These are phyloP conservation scores for Centropristis striata DNA, from an alignment of 2,113 vertebrate species.

Conservation along the genomic window DNA sequence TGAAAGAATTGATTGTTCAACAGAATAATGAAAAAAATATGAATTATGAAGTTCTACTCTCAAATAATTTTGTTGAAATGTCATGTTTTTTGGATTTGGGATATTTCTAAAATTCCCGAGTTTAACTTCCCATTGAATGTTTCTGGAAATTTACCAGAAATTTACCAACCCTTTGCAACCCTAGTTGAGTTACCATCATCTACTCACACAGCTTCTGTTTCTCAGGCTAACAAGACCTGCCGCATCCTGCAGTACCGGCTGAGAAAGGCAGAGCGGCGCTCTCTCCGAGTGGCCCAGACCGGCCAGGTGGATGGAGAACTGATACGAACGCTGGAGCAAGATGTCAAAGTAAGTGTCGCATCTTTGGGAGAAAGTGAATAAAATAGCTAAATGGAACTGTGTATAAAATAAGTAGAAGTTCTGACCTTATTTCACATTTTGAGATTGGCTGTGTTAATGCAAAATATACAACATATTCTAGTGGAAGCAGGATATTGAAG, in stretches of 20 bases:
- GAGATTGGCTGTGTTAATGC: too few species aligned
- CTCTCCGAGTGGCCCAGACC: slow-evolving; percentile 94
- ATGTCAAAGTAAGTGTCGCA: slow-evolving; percentile 91
- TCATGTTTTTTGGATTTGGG: too few species aligned
- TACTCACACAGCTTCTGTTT: background rate
- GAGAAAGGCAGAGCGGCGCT: slow-evolving; percentile 96
- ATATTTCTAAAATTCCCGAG: too few species aligned
- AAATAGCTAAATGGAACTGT: background rate
- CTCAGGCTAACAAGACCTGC: slow-evolving; percentile 94
- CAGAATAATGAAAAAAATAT: too few species aligned
- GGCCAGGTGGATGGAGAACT: slow-evolving; percentile 96
- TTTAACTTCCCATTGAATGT: too few species aligned
- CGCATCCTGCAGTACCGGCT: slow-evolving; percentile 98
- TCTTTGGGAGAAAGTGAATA: background rate
- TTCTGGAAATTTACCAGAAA: too few species aligned
- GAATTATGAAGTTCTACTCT: too few species aligned
- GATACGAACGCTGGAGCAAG: slow-evolving; percentile 95
- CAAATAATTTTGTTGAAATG: too few species aligned
- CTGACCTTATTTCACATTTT: background rate
- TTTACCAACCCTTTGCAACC: too few species aligned
- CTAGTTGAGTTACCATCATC: too few species aligned
- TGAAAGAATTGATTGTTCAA: too few species aligned
- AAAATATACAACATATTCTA: background rate
- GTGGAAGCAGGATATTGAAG: background rate
- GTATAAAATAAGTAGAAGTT: background rate